Evolutionary conservation across 2,888 invertebrate species (phyloP), one percentile per base, ranked within the genome.

Genomic region (Acleris holmiana): DNA sequence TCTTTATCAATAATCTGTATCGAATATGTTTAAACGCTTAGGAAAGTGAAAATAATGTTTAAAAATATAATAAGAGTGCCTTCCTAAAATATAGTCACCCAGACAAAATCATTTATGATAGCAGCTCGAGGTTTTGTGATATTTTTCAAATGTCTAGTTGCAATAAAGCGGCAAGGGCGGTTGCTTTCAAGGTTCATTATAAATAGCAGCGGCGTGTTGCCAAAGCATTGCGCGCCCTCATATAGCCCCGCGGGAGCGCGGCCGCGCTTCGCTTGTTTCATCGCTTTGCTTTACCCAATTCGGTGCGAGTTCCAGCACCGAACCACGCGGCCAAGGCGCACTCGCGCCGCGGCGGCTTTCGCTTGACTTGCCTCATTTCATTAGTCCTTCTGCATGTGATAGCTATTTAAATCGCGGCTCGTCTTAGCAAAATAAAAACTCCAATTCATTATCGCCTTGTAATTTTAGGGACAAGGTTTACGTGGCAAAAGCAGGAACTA

Each of bases 151-250:
- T 74, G 76, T 75, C 76, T 76, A 77, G 74, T 75, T 76, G 78
- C 76, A 79, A 82, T 84, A 82, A 84, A 79, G 78, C 82, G 78
- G 82, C 90, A 91, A 91, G 91, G 91, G 90, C 91, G 86, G 88
- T 85, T 86, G 85, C 77, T 86, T 84, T 89, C 91, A 92, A 91
- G 91, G 91, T 91, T 89, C 80, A 83, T 84, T 89, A 91, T 86
- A 91, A 91, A 91, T 91, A 91, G 89, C 83, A 67, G 67, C 85
- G 89, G 89, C 86, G 82, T 84, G 85, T 82, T 91, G 91, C 90
- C 90, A 91, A 88, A 89, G 88, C 83, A 81, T 79, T 82, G 82
- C 80, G 83, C 86, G 84, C 84, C 87, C 89, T 86, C 88, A 85
- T 84, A 83, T 82, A 82, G 84, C 78, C 67, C 69, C 71, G 71